These are phyloP conservation scores for Hyles vespertilio DNA, from an alignment of 1,140 invertebrate species.

Conservation along the genomic window DNA sequence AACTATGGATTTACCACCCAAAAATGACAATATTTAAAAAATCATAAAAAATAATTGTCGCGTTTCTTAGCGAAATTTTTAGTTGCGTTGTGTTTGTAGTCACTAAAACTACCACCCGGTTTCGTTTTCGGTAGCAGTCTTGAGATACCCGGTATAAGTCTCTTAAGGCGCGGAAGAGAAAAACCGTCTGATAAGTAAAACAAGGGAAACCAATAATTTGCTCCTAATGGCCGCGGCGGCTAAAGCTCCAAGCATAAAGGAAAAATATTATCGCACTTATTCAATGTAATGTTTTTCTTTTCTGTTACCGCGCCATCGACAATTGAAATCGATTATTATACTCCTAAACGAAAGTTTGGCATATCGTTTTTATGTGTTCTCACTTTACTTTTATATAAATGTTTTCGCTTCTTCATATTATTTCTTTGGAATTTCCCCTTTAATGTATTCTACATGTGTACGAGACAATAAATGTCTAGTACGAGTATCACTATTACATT, in stretches of 20 bases:
- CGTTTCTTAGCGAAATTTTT: no score
- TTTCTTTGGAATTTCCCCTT: not conserved
- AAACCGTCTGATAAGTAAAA: not conserved
- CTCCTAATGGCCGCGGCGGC: conserved; percentile 28
- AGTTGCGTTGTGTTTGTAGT: no score
- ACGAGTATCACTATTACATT: no score
- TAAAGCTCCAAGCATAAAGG: conserved; percentile 27
- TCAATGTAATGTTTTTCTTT: conserved; percentile 29
- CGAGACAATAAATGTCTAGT: no score
- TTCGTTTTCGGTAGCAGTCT: no score
- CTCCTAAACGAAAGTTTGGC: conserved; percentile 7
- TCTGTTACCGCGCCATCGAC: conserved; percentile 18
- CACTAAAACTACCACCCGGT: no score
- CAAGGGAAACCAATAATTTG: conserved; percentile 29
- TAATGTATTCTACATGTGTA: no score
- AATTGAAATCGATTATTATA: conserved; percentile 18
- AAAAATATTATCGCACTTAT: conserved; percentile 28
- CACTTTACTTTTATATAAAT: not conserved
- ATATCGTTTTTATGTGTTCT: conserved; percentile 11
- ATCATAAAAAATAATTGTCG: no score
- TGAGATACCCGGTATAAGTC: no score
- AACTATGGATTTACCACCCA: no score
- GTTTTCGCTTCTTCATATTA: not conserved
- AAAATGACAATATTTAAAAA: no score
- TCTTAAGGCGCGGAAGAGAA: no score